Conservation (phyloP, 1,140 invertebrate genomes). For the Tetramorium simillimum region DNA sequence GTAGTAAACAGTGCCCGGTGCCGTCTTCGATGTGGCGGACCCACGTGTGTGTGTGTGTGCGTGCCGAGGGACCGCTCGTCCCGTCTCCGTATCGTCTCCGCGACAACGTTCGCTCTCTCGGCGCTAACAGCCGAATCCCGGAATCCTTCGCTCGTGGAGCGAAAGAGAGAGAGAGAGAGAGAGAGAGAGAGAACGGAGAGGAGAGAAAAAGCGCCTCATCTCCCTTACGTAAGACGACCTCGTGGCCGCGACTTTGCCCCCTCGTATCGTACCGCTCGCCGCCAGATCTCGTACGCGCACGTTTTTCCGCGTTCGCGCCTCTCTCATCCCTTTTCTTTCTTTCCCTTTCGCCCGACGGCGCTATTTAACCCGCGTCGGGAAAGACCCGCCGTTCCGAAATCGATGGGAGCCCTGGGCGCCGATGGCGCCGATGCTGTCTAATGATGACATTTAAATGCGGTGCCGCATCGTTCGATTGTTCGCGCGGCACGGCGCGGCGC, state of each 20-base stretch:
- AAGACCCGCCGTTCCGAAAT: conserved; percentile 42
- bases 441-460: conserved; percentile 87
- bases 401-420: conserved; percentile 73
- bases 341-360: no score
- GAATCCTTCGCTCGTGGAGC: no score
- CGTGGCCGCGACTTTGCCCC: conserved; percentile 7
- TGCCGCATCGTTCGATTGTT: conserved; percentile 84
- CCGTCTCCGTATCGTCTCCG: not conserved
- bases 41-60: not conserved
- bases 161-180: no score
- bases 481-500: conserved; percentile 62
- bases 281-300: not conserved
- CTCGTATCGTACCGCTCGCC: not conserved
- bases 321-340: not conserved
- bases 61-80: not conserved
- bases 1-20: conserved; percentile 15
- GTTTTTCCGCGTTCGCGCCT: not conserved
- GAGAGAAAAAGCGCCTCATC: not conserved
- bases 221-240: conserved; percentile 8
- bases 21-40: not conserved
- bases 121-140: no score
- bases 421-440: conserved; percentile 81
- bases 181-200: not conserved
- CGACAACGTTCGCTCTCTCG: not conserved
- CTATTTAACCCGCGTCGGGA: not conserved